Base-by-base conservation (phyloP, 2,113 vertebrate species). In the Perccottus glenii region DNA sequence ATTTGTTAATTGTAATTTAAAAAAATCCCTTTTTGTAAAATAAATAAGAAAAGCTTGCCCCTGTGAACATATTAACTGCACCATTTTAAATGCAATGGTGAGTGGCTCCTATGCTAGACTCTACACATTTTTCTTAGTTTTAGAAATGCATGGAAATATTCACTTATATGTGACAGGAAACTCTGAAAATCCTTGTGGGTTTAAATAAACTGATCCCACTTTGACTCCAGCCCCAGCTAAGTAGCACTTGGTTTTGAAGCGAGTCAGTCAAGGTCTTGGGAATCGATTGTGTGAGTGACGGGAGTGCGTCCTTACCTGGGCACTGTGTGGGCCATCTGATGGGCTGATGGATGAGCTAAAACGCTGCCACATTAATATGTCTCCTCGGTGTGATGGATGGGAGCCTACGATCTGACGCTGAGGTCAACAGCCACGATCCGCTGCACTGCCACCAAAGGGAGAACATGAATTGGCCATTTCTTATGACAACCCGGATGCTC, bases 381-480 rank as follows among this genome's bases (percentile, higher is more conserved):
- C 70, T 68, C 52, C 69, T 45, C 0, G 8, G 63, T 47, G 73
- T 82, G 81, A 87, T 67, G 87, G 81, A 89, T 80, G 78, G 55
- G 60, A 66, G 68, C 43, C 46, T 36, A 0, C 47, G 78, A 64
- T 77, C 70, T 68, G 79, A 84, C 51, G 16, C 62, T 40, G 78
- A 82, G 84, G 82, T 88, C 78, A 74, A 53, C 51, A 44, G 32
- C 70, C 80, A 64, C 60, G 7, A 82, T 69, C 68, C 64, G 42
- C 75, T 19, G 62, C 76, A 48, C 56, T 49, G 61, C 42, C n/a
- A 64, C 79, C 72, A 47, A 77, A 56, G 77, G 66, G 77, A 83
- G 51, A 84, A 85, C 84, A 90, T 8, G 67, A 59, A 87, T 87
- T 78, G 62, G 27, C 85, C 88, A 84, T 88, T 88, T 87, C 86